Conservation (phyloP, 2,113 vertebrate species). For the Taxidea taxus region DNA sequence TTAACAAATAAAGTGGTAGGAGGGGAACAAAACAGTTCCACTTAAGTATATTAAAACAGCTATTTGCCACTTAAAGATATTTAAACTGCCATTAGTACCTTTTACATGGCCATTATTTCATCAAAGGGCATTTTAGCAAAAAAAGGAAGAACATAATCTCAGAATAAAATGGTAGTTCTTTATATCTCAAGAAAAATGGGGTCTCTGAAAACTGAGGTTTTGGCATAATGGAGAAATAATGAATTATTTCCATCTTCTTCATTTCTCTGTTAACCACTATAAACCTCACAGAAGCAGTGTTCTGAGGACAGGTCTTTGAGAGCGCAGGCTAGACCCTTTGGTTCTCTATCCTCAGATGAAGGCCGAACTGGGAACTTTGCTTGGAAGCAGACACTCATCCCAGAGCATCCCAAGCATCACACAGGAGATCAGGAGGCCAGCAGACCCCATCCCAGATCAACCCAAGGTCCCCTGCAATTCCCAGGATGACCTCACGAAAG, state of each 20-base stretch:
- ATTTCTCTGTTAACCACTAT: not conserved
- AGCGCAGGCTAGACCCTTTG: not conserved
- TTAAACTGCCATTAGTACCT: not conserved
- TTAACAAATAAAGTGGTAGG: not conserved
- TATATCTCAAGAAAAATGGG: not conserved
- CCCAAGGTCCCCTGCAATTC: not conserved
- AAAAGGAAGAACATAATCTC: not conserved
- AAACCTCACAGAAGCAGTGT: not conserved
- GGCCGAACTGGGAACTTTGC: not conserved
- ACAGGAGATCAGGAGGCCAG: too few species aligned
- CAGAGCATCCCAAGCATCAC: not conserved
- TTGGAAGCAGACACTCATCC: not conserved
- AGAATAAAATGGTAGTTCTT: slow-evolving; percentile 13
- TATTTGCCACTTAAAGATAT: not conserved
- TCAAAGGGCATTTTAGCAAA: not conserved
- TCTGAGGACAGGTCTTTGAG: not conserved
- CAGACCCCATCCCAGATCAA: not conserved
- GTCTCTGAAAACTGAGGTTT: not conserved
- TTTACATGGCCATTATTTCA: not conserved
- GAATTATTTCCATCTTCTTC: not conserved
- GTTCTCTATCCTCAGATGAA: not conserved
- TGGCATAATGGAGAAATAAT: not conserved
- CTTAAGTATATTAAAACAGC: not conserved
- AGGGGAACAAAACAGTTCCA: not conserved
- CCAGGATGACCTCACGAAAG: rapidly evolving